These are phyloP conservation scores for Maccullochella peelii DNA, from an alignment of 2,113 vertebrate genomes.

Conservation along the genomic window DNA sequence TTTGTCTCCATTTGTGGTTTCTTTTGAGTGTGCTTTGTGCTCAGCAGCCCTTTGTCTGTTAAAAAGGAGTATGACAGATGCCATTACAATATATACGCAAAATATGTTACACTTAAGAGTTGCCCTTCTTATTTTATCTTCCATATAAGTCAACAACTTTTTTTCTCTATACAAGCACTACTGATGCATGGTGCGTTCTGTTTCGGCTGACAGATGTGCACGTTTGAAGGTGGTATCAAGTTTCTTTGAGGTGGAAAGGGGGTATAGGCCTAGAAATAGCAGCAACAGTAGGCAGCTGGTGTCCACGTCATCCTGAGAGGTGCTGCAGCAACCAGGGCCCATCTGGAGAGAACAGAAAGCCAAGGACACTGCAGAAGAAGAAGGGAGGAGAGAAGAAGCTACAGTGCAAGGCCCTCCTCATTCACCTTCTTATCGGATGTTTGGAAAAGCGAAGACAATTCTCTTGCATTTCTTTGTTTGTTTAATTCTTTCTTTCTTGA, in stretches of 20 bases:
- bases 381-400: slow-evolving; percentile 17
- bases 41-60: not conserved
- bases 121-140: not conserved
- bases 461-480: not conserved
- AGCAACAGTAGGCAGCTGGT: slow-evolving; percentile 59
- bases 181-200: not conserved
- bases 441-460: slow-evolving; percentile 8
- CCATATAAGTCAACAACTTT: slow-evolving; percentile 22
- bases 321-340: slow-evolving; percentile 56
- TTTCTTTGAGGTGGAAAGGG: slow-evolving; percentile 52
- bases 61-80: slow-evolving; percentile 7
- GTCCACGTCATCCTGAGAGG: slow-evolving; percentile 61
- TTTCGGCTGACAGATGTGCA: slow-evolving; percentile 62
- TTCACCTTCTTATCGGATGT: slow-evolving; percentile 14
- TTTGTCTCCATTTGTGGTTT: not conserved
- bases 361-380: slow-evolving; percentile 72
- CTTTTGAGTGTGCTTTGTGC: not conserved
- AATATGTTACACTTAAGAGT: not conserved
- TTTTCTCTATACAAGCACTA: slow-evolving; percentile 2
- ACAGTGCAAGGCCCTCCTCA: not conserved
- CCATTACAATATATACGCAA: not conserved
- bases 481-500: not conserved
- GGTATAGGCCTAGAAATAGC: slow-evolving; percentile 55
- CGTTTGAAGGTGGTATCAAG: slow-evolving; percentile 57
- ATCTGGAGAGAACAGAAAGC: slow-evolving; percentile 67